Base-by-base conservation (phyloP, 2,797 vertebrate species). In the Lepidocolaptes lacrymiger region DNA sequence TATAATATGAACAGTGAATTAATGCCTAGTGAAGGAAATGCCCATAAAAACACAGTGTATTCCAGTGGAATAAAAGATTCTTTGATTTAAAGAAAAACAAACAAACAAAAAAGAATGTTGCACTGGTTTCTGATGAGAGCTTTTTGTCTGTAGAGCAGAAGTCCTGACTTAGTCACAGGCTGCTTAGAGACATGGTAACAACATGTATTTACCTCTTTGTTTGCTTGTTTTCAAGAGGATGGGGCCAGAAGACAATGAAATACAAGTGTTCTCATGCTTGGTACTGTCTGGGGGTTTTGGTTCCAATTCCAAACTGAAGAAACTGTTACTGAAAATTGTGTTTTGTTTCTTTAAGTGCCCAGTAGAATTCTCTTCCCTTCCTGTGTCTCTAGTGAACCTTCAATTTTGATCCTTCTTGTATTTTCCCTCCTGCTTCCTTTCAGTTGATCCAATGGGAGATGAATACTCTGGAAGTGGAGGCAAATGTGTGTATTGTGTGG, bases 401-500 rank as follows among this genome's bases (percentile, higher is more conserved):
- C 94, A 97, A 97, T 97, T 98, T 97, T 99, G 98, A 98, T 97
- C 98, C 98, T 98, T 99, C 97, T 99, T 98, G 97, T 99, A 96
- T 99, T 98, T 98, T 97, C 96, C 98, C 98, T 99, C 98, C 98
- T 98, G 98, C 98, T 98, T 98, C 98, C 98, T 98, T 98, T 98
- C 98, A 99, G 99, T 99, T 97, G 99, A 99, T 98, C 98, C 99
- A 97, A 98, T 99, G 98, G 99, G 98, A 91, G 99, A 99, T 99
- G 99, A 99, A 99, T 99, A 97, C 98, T 98, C 98, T 98, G 99
- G 99, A 99, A 99, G 98, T 99, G 99, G 98, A 99, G 98, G 98
- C 98, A 99, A 99, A 99, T 99, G 99, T 99, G 99, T 99, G 99
- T 99, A 99, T 99, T 94, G 98, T 96, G 96, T 97, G 97, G 97